These are phyloP conservation scores for Dicranocentrus wangi DNA, from an alignment of 2,888 invertebrate genomes.

Conservation along the genomic window DNA sequence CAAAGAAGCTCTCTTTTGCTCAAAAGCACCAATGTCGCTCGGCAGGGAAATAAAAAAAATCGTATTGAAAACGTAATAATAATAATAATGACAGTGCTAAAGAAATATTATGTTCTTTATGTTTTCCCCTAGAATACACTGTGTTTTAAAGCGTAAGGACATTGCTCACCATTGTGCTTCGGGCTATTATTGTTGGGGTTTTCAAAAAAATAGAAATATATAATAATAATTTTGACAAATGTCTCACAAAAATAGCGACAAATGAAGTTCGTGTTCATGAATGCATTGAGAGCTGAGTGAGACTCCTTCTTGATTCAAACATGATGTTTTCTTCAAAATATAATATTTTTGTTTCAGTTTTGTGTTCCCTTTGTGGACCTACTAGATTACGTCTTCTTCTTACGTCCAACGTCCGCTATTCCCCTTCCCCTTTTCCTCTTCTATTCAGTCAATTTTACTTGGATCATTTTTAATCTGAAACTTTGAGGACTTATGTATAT, in stretches of 20 bases:
- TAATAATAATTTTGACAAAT: background rate
- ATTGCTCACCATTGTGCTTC: slow-evolving; percentile 9
- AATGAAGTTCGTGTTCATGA: slow-evolving; percentile 16
- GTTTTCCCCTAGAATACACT: no score
- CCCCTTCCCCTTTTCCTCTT: slow-evolving; percentile 27
- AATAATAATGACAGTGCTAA: slow-evolving; percentile 1
- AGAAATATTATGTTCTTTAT: background rate
- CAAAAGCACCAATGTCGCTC: background rate
- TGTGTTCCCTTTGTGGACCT: background rate
- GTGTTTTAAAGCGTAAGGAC: slow-evolving; percentile 30
- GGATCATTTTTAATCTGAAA: slow-evolving; percentile 42
- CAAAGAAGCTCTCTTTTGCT: no score
- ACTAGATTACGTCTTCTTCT: no score
- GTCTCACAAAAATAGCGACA: slow-evolving; percentile 14
- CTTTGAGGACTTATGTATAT: slow-evolving; percentile 23
- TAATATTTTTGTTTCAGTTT: slow-evolving; percentile 25
- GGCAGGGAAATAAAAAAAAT: slow-evolving; percentile 10
- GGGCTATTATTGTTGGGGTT: background rate
- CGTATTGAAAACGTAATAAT: slow-evolving; percentile 3
- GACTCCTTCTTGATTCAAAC: background rate
- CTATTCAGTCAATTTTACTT: slow-evolving; percentile 24
- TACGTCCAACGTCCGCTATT: background rate
- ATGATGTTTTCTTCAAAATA: background rate
- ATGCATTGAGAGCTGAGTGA: background rate
- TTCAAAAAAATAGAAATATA: background rate